Evolutionary conservation across 2,797 vertebrate species (phyloP), one percentile per base, ranked within the genome.

Genomic region (Esox lucius): DNA sequence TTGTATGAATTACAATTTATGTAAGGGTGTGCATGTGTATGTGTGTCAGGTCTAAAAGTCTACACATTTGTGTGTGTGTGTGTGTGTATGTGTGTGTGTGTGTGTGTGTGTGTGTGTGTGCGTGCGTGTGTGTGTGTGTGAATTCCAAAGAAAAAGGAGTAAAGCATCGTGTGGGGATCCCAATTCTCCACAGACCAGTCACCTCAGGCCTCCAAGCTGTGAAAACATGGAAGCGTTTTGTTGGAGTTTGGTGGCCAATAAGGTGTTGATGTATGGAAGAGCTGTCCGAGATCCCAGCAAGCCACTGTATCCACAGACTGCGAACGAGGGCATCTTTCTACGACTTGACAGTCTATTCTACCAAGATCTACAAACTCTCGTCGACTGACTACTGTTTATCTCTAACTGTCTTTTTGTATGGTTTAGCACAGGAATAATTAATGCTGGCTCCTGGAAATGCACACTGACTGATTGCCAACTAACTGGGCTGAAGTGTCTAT

Each of bases 181-280:
- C 88, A 90, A 87, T 92, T 94, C 94, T 94, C 94, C 81, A 71
- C 80, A 86, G 84, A 88, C 84, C 80, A 81, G 86, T 95, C 95
- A 95, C 93, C 93, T 94, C 89, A 91, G 92, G 82, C 83, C 90
- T 91, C 85, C 93, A 96, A 97, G 96, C 96, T 97, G 96, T 96
- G 93, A 95, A 97, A 98, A 98, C 96, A 97, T 72, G 90, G 75
- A 42, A 90, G 81, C 90, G 92, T 93, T 96, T 96, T 97, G 94
- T 95, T 94, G 95, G 92, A 93, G 94, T 94, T 93, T 90, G 87
- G 94, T 94, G 92, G 94, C 94, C 96, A 96, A 95, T 88, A 94
- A 93, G 93, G 95, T 95, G 94, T 94, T 94, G 94, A 91, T 93
- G 94, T 94, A 90, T 93, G 92, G 92, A 90, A 75, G 87, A 93